phyloP scores from a whole-genome alignment of 2,113 vertebrate genomes.

The Pangasianodon hypophthalmus region DNA sequence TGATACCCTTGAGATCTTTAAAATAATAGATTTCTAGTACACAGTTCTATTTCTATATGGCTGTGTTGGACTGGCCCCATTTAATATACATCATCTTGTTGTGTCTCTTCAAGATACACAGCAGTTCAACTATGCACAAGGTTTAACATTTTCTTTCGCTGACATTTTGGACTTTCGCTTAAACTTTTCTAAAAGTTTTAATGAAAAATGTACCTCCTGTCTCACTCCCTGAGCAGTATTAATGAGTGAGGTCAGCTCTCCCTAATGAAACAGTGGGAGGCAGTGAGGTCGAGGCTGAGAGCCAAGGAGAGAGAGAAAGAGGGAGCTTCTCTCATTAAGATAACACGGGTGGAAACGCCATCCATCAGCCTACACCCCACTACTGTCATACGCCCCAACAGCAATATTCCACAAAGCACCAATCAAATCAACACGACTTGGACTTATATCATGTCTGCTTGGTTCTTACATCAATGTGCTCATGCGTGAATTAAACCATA shows the following conservation, averaged over 20 bases:
- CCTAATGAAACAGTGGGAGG: conserved; percentile 69
- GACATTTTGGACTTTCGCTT: conserved; percentile 12
- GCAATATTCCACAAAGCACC: conserved; percentile 31
- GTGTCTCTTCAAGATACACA: not conserved
- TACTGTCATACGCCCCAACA: conserved; percentile 44
- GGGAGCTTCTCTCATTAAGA: conserved; percentile 71
- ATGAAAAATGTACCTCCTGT: conserved; percentile 20
- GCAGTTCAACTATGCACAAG: not conserved
- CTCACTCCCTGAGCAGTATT: conserved; percentile 45
- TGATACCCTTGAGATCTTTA: not conserved
- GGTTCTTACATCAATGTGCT: not conserved
- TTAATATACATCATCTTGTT: not conserved
- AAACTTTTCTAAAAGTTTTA: not conserved
- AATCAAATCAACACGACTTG: conserved; percentile 11
- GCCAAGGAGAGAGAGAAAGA: conserved; percentile 64
- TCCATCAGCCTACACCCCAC: conserved; percentile 67
- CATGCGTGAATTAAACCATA: not conserved
- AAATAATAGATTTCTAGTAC: not conserved
- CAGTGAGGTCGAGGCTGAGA: conserved; percentile 66
- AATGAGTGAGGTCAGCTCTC: conserved; percentile 66
- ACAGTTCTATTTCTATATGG: not conserved
- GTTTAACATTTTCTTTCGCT: not conserved
- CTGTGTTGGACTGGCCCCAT: not conserved
- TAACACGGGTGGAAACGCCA: conserved; percentile 78
- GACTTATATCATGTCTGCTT: not conserved